Base-by-base conservation (phyloP, 2,113 vertebrate species). In the Crotalus helleri region DNA sequence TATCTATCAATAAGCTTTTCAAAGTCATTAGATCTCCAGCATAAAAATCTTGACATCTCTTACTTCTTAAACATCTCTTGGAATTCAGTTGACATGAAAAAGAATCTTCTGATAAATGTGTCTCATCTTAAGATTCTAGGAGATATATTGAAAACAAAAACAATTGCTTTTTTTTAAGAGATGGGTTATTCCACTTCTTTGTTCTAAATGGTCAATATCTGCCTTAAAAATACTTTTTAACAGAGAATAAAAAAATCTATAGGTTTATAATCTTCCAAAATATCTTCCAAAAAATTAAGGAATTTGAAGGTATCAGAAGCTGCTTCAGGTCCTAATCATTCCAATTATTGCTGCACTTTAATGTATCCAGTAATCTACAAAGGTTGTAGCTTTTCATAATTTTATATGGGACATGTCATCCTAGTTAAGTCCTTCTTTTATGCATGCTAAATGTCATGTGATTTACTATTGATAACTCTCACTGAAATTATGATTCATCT, bases 401-500 rank as follows among this genome's bases (percentile, higher is more conserved):
- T 95, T 94, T 94, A 33, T 69, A 90, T 91, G 86, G 61, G 89
- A 89, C 57, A n/a, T 13, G 6, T 39, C 58, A 90, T 90, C 24
- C 59, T 59, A 46, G 24, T 13, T 13, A 53, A 55, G 87, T 55
- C 26, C 13, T 86, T 49, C 24, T 23, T 86, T 57, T 57, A 57
- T 10, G 0, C 26, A 94, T 55, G 54, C 21, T 95, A 39, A 91
- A 53, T 33, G 88, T 58, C 24, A 85, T 10, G 13, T 87, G 8
- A 92, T 74, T 39, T 69, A 89, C 21, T 87, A 89, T n/a, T 57
- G 90, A 19, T 23, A 91, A 4, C 64, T 90, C 55, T 61, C 57
- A 51, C 19, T 55, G 44, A 92, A 94, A 59, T 92, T 95, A 87
- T 92, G n/a, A 93, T 94, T 17, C 94, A 90, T 19, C 86, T 64